Evolutionary conservation across 2,113 vertebrate species (phyloP), one percentile per base, ranked within the genome.

Genomic region (Platycercus adscitus): DNA sequence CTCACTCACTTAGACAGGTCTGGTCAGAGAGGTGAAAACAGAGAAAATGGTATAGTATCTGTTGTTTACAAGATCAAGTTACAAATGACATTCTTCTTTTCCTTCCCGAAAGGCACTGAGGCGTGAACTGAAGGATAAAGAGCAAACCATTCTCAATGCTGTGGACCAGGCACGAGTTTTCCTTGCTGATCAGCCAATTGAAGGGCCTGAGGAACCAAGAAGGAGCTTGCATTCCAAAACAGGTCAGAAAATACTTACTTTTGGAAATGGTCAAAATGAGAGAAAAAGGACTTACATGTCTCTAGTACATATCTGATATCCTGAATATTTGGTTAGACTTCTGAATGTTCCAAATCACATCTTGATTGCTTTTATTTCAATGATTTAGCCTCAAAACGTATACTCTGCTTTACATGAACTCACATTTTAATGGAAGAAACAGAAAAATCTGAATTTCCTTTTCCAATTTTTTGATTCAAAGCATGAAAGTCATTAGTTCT

Each of bases 151-250:
- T 93, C 95, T 99, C 92, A 98, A 93, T 11, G 98, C 99, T 46
- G 97, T 99, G 94, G 99, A 99, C 91, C 99, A 99, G 97, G 99
- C 99, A n/a, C 98, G 98, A 50, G 96, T 98, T 84, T 99, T 99
- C 96, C 98, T 99, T 61, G 99, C 99, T 55, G 99, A 99, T 94
- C 99, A 99, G 81, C 99, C 99, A 37, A 99, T 99, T 60, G 99
- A 99, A 93, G 99, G 98, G 17, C 99, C 99, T 0, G 99, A 99
- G 93, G 99, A 99, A 77, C 99, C 99, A 28, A 98, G 99, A 88
- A 99, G 98, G 94, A 99, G 97, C 89, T 95, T 98, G 37, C 99
- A 99, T 72, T 98, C 98, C 18, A 99, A 99, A 98, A 96, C 98
- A 82, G 99, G 99, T 99, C 81, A 94, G 98, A 83, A 92, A 93